Base-by-base conservation (phyloP, 2,888 invertebrate genomes). In the Stenichneumon culpator region DNA sequence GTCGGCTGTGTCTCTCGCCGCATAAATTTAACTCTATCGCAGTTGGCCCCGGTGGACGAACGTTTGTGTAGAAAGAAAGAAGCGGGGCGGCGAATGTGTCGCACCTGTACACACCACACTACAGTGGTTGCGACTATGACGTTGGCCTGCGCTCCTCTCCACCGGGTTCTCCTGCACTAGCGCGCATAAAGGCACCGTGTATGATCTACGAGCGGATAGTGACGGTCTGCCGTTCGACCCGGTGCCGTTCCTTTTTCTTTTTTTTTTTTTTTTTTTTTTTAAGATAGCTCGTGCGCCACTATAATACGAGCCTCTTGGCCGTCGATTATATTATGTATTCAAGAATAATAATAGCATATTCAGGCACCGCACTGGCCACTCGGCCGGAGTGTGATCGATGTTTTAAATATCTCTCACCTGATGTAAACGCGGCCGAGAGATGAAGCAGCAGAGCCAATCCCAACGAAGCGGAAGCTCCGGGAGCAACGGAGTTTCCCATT, bases 11-110 rank as follows among this genome's bases (percentile, higher is more conserved):
- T 78, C 22, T 72, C 6, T 65, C 70, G 69, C 19, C n/a, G 85
- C 70, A 82, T 82, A 82, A 82, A 82, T 85, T 85, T 75, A 79
- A 60, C 52, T 85, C 72, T 85, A 82, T 85, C 74, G 67, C 65
- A 25, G 82, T 77, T 47, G 16, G 44, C 44, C 65, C 79, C 74
- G 74, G 79, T 75, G 79, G 74, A 74, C 70, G 78, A 75, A 68
- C 67, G 82, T 74, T 44, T 36, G 57, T 52, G 44, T 4, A 50
- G 52, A 60, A 32, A 50, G 28, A 22, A 19, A 14, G 74, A 19
- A 11, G n/a, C 70, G 69, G 57, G 65, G 73, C 36, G 22, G 60
- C 74, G 39, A 82, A 85, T 77, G 65, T 68, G 75, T 82, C 72
- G 79, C 85, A 85, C 85, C 85, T 85, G 85, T 82, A 82, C 67